Evolutionary conservation across 2,888 invertebrate genomes (phyloP), one percentile per base, ranked within the genome.

Genomic region (Pristionchus fissidentatus): DNA sequence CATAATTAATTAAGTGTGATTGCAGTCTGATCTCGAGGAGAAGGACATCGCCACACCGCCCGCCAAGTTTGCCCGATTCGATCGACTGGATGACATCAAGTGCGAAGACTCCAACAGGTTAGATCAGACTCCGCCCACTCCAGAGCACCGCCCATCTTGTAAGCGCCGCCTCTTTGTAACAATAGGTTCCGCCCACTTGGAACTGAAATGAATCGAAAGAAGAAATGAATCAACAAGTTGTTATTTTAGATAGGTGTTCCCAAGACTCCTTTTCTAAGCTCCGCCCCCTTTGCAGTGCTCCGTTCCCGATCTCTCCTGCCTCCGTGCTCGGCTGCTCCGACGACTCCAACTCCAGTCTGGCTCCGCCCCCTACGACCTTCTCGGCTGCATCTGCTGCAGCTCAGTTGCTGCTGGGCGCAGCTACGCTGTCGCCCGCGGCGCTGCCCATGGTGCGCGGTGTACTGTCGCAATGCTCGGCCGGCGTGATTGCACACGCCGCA

Each of bases 21-120:
- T 52, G 0, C 62, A 81, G 80, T 83, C 83, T 35, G 83, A 83
- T 73, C 83, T 83, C 70, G 83, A 83, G 22, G 83, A 70, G 73
- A 73, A 83, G 41, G 80, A 81, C 62, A 81, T 46, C 32, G 43
- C 80, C 43, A 83, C 70, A 29, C 83, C 83, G 7, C 83, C 83
- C 7, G 83, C 83, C 52, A 83, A 83, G 49, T 73, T 52, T 38
- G 70, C 52, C 70, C 70, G 55, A 8, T 73, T 52, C 70, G 70
- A 32, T 46, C 70, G 73, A 26, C n/a, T 83, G 52, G 83, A 83
- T 15, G 83, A 83, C 26, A 13, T 83, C 52, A 81, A 81, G 62
- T 43, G 80, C 29, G 80, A 81, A n/a, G 80, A 81, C 22, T 46
- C 41, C 26, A 62, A 62, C 62, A 62, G 62, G 80, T 62, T 10